phyloP scores from a whole-genome alignment of 2,797 vertebrate genomes.

The Gymnocypris eckloni region DNA sequence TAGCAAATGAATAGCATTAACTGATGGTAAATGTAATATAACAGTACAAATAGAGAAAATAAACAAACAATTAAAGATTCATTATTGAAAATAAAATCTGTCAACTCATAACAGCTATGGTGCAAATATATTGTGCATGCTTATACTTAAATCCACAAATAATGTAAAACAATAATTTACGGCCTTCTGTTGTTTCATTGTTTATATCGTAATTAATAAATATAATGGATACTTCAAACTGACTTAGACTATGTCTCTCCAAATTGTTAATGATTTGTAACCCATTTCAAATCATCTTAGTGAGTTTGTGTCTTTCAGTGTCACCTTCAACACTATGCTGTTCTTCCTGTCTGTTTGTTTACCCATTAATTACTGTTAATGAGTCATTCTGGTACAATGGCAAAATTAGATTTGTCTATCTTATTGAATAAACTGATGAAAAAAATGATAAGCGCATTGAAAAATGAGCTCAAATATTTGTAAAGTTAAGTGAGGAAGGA shows the following conservation, averaged over 20 bases:
- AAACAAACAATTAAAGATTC: not conserved
- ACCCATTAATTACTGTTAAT: not conserved
- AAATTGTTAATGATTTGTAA: not conserved
- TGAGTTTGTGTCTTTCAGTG: not conserved
- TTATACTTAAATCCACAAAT: not conserved
- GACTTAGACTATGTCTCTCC: not conserved
- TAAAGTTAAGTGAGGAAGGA: not conserved
- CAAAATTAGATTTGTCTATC: not conserved
- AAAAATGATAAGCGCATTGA: not conserved
- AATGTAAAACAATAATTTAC: not conserved
- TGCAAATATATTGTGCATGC: not conserved
- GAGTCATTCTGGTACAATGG: not conserved
- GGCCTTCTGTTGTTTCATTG: not conserved
- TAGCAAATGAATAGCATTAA: not conserved
- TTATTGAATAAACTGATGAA: slow-evolving; percentile 15
- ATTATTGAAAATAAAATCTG: not conserved
- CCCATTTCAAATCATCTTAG: not conserved
- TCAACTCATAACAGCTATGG: not conserved
- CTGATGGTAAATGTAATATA: not conserved
- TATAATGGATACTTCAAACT: not conserved
- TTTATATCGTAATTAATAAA: not conserved
- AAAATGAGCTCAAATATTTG: not conserved
- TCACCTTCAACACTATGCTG: not conserved
- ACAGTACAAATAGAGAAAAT: not conserved
- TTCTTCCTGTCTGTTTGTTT: slow-evolving; percentile 12